Conservation (phyloP, 1,140 invertebrate genomes). For the Trichonephila inaurata region DNA sequence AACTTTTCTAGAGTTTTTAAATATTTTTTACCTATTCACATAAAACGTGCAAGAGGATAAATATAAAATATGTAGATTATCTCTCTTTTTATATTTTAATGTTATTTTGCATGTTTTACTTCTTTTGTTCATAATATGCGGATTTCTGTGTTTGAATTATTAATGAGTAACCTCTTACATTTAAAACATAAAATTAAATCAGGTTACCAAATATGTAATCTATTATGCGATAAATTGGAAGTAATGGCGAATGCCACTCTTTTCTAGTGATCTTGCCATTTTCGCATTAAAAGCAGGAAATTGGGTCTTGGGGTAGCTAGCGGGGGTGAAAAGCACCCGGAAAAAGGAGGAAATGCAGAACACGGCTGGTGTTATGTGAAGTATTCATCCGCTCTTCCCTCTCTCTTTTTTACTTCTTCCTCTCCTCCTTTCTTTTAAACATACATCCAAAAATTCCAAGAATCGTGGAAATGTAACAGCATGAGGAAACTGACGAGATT, state of each 20-base stretch:
- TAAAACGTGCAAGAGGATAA: too few relatives aligned
- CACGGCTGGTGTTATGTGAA: background rate
- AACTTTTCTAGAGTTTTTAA: too few relatives aligned
- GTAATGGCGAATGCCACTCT: background rate
- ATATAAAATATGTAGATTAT: too few relatives aligned
- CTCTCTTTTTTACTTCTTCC: background rate
- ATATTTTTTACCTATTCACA: too few relatives aligned
- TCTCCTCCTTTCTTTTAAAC: background rate
- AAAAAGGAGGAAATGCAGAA: background rate
- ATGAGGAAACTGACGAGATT: conserved; percentile 2
- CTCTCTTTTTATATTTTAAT: too few relatives aligned
- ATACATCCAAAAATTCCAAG: conserved; percentile 4
- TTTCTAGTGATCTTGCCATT: background rate
- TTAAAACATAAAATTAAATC: too few relatives aligned
- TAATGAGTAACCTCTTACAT: too few relatives aligned
- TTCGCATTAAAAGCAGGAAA: conserved; percentile 43
- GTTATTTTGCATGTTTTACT: too few relatives aligned
- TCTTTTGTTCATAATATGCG: too few relatives aligned
- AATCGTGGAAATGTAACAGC: conserved; percentile 38
- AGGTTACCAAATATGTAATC: too few relatives aligned
- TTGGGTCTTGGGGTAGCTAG: background rate
- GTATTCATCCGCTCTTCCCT: background rate
- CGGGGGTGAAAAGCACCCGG: background rate
- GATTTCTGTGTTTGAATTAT: too few relatives aligned
- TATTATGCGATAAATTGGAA: too few relatives aligned